Conservation (phyloP, 2,113 vertebrate genomes). For the Caloenas nicobarica region DNA sequence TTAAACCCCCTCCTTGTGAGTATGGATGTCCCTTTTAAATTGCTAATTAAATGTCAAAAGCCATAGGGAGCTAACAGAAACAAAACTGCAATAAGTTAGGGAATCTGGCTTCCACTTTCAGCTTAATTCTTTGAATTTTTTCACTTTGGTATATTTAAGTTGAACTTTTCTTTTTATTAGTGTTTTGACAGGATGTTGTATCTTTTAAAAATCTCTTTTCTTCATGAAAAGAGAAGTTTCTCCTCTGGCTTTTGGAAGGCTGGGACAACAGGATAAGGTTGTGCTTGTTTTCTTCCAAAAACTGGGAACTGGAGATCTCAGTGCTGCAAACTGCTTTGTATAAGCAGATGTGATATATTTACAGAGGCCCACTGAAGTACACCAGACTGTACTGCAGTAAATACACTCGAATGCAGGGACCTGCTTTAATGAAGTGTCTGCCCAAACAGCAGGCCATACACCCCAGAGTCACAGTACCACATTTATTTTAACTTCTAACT, state of each 20-base stretch:
- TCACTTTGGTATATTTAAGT: not conserved
- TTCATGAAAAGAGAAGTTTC: not conserved
- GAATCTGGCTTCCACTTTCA: not conserved
- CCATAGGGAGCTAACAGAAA: not conserved
- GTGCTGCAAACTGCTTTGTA: not conserved
- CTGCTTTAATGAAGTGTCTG: not conserved
- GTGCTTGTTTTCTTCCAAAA: not conserved
- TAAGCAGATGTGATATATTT: not conserved
- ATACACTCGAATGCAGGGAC: not conserved
- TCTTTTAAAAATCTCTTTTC: not conserved
- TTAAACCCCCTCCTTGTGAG: not conserved
- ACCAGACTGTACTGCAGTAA: not conserved
- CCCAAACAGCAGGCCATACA: not conserved
- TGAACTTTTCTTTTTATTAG: not conserved
- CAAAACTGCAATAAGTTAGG: not conserved
- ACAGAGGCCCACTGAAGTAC: not conserved
- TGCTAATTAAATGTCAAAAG: not conserved
- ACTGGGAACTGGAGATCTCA: not conserved
- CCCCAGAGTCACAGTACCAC: accelerated
- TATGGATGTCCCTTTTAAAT: not conserved
- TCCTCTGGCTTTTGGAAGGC: not conserved
- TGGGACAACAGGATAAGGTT: not conserved
- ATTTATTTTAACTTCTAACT: not conserved
- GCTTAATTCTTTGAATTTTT: not conserved
- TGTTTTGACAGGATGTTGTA: not conserved